Conservation (phyloP, 2,888 invertebrate genomes). For the Cerceris rybyensis region DNA sequence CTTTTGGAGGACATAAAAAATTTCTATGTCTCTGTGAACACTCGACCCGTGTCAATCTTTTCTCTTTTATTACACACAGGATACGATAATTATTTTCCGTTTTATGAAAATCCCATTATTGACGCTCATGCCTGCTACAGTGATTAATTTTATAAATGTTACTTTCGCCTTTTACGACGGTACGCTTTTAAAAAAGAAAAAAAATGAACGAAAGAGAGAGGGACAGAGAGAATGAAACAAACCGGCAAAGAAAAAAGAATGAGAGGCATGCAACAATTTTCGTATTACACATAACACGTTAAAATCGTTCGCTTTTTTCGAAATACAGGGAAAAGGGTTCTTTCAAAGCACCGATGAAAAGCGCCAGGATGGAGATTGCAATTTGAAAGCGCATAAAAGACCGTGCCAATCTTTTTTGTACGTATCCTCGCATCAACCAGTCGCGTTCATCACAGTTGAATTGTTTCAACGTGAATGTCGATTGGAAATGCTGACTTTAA, state of each 20-base stretch:
- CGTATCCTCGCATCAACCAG: background rate
- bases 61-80: conserved; percentile 24
- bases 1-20: conserved; percentile 22
- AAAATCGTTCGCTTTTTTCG: background rate
- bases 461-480: conserved; percentile 1
- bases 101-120: conserved; percentile 6
- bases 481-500: conserved; percentile 6
- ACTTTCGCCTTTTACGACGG: background rate
- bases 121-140: background rate
- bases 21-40: conserved; percentile 22
- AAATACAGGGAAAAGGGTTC: background rate
- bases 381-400: conserved; percentile 13
- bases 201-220: too few species aligned
- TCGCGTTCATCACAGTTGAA: conserved; percentile 3
- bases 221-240: too few species aligned
- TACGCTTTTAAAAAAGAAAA: too few species aligned
- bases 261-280: background rate
- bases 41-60: conserved; percentile 26
- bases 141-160: background rate
- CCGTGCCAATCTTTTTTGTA: conserved; percentile 10
- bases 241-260: background rate
- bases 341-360: conserved; percentile 15
- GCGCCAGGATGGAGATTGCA: conserved; percentile 13
- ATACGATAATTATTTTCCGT: conserved; percentile 31
- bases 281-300: background rate